Percentiles rank a stretch among this genome's conserved stretches.
phyloP scores from a whole-genome alignment of 2,113 vertebrate species.

The Tiliqua scincoides region DNA sequence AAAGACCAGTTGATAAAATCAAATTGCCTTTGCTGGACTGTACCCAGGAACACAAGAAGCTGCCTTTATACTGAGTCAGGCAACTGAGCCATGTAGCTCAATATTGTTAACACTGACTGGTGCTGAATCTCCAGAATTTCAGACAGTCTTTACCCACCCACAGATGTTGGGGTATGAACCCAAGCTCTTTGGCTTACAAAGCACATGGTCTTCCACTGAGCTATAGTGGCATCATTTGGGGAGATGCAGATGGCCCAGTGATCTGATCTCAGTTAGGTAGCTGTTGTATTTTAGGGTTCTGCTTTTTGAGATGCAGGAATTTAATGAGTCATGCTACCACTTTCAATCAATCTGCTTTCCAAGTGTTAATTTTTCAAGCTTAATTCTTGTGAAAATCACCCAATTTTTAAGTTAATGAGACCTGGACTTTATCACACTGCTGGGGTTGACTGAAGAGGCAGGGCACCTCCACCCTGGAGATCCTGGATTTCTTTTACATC shows the following conservation, averaged over 20 bases:
- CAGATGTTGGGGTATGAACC: too few relatives aligned
- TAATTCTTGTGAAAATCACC: rapidly evolving
- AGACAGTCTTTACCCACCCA: too few relatives aligned
- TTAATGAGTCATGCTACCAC: background rate
- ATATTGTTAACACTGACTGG: background rate
- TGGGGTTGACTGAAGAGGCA: background rate
- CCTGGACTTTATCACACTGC: background rate
- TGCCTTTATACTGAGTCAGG: too few relatives aligned
- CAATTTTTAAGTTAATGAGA: rapidly evolving
- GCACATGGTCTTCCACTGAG: too few relatives aligned
- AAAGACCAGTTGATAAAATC: background rate
- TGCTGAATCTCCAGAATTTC: too few relatives aligned
- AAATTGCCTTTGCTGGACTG: background rate
- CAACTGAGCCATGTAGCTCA: too few relatives aligned
- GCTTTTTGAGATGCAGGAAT: background rate
- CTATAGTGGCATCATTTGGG: too few relatives aligned
- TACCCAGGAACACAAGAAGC: too few relatives aligned
- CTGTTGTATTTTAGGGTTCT: background rate
- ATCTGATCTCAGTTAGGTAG: background rate
- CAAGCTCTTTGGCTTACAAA: too few relatives aligned
- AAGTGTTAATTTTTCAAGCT: background rate
- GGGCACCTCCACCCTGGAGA: background rate
- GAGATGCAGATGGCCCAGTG: background rate
- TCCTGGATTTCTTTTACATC: background rate
- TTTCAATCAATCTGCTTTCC: rapidly evolving